phyloP scores from a whole-genome alignment of 2,113 vertebrate species.

The Hepsetus odoe region DNA sequence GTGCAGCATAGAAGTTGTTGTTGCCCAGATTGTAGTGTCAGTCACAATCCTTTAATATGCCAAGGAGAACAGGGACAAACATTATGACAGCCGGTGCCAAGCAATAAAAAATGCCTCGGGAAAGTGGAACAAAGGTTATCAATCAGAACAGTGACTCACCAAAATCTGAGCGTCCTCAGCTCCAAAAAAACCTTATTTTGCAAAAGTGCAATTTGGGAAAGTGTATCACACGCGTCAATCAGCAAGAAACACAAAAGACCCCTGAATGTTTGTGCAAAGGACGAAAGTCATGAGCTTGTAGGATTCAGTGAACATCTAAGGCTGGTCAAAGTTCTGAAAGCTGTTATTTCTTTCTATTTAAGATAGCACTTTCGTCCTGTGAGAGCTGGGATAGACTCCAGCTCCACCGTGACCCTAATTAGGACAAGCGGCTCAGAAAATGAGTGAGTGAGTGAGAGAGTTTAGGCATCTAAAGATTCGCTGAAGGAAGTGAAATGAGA shows the following conservation, averaged over 20 bases:
- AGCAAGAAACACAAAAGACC: not conserved
- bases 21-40: not conserved
- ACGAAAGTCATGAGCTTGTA: not conserved
- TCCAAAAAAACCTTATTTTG: not conserved
- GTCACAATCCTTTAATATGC: not conserved
- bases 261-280: not conserved
- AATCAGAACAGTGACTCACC: constrained; percentile 18
- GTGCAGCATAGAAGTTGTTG: not conserved
- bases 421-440: too few relatives aligned
- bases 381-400: too few relatives aligned
- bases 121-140: constrained; percentile 10
- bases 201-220: not conserved
- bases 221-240: not conserved
- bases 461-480: too few relatives aligned
- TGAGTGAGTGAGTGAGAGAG: too few relatives aligned
- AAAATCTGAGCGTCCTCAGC: not conserved
- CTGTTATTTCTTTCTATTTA: too few relatives aligned
- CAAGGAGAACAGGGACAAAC: not conserved
- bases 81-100: not conserved
- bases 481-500: too few relatives aligned
- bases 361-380: too few relatives aligned
- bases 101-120: constrained; percentile 4
- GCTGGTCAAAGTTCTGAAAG: too few relatives aligned
- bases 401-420: too few relatives aligned
- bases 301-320: too few relatives aligned